These are phyloP conservation scores for Trichosurus vulpecula DNA, from an alignment of 2,797 vertebrate genomes.

Conservation along the genomic window DNA sequence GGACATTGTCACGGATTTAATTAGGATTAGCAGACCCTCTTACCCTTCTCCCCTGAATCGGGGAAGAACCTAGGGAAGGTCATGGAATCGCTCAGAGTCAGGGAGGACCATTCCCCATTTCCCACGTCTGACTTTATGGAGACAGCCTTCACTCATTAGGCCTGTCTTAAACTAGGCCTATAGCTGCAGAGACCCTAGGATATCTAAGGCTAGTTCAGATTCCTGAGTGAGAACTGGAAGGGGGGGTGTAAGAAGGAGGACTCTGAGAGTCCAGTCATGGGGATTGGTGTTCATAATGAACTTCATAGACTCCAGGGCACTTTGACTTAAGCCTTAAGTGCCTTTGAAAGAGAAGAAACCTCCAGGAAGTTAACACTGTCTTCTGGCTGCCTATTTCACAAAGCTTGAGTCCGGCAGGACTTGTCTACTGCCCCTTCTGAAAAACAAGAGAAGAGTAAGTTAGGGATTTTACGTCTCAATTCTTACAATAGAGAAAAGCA, in stretches of 20 bases:
- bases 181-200: neutral
- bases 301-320: neutral
- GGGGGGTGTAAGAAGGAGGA: neutral
- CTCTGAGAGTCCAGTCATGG: neutral
- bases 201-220: neutral
- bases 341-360: neutral
- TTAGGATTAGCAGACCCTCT: neutral
- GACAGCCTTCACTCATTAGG: neutral
- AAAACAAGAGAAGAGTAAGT: neutral
- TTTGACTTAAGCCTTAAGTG: neutral
- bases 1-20: neutral
- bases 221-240: neutral
- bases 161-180: neutral
- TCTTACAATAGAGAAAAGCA: neutral
- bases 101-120: neutral
- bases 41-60: neutral
- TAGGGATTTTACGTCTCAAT: neutral
- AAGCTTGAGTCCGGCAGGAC: neutral
- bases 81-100: neutral
- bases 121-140: neutral
- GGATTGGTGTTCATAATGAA: neutral
- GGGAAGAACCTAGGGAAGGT: neutral
- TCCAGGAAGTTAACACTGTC: neutral
- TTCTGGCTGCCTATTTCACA: neutral
- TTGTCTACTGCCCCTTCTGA: neutral